Conservation (phyloP, 1,140 invertebrate species). For the Carposina sasakii region DNA sequence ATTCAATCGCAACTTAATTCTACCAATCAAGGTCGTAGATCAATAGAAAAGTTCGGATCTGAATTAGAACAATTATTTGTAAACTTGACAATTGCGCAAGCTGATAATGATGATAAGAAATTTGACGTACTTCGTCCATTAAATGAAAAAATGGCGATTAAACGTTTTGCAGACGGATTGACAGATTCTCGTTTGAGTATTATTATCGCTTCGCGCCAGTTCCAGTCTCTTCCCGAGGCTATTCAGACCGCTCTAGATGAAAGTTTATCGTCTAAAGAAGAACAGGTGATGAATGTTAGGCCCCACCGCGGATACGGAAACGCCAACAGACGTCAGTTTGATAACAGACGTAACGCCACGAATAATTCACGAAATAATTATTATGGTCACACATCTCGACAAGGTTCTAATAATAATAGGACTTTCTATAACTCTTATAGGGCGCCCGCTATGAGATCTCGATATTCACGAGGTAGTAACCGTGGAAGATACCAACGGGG, state of each 20-base stretch:
- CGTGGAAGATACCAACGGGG: no score
- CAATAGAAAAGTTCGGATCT: constrained; percentile 10
- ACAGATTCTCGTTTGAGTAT: constrained; percentile 17
- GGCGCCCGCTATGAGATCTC: no score
- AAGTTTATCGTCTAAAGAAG: background rate
- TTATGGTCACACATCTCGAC: no score
- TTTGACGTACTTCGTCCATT: constrained; percentile 11
- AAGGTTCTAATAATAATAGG: no score
- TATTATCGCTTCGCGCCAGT: constrained; percentile 17
- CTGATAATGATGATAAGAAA: constrained; percentile 4
- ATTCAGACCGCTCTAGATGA: constrained; percentile 16
- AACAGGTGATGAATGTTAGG: background rate
- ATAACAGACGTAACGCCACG: no score
- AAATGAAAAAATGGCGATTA: constrained; percentile 6
- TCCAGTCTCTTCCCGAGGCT: constrained; percentile 7
- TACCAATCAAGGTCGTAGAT: constrained; percentile 7
- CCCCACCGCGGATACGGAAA: no score
- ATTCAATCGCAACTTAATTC: constrained; percentile 17
- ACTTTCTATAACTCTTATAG: no score
- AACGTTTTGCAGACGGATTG: constrained; percentile 18
- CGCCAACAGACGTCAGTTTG: no score
- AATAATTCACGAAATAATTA: no score
- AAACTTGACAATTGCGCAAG: constrained; percentile 17
- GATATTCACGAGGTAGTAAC: no score
- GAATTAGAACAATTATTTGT: constrained; percentile 13